Base-by-base conservation (phyloP, 2,797 vertebrate genomes). In the Silurus aristotelis region DNA sequence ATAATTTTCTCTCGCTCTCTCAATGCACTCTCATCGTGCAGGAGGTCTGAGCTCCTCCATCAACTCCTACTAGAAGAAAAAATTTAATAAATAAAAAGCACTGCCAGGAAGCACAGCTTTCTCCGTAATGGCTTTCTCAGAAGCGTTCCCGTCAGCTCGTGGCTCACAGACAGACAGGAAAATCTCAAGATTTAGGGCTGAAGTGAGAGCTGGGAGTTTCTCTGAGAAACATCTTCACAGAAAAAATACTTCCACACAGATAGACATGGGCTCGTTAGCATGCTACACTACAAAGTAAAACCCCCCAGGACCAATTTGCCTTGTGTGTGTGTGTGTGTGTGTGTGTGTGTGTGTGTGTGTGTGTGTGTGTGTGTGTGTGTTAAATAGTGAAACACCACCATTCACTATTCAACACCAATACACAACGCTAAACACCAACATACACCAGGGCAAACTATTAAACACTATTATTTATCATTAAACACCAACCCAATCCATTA, bases 91-190 rank as follows among this genome's bases (percentile, higher is more conserved):
- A 38, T 31, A 31, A 27, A 67, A 8, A 52, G 27, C n/a, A 61
- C 1, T 48, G 10, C 70, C 13, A 72, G 55, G 55, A 43, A 72
- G 56, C 48, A 20, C 7, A 0, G 25, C 52, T 71, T 43, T 60
- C 52, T 31, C 19, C 20, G 5, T 27, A 46, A 58, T 52, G 8
- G 73, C 48, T 67, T 77, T 68, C 15, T 52, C 15, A 48, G 75
- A 48, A 68, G 46, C 14, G 46, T 17, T 77, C 60, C 72, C 27
- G 20, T 68, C 83, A 84, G 31, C 83, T 79, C 64, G 22, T 12
- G 38, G 22, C 73, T 84, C 27, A 22, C 19, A 38, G 31, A 83
- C n/a, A 55, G 20, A 78, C 73, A 78, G 83, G 31, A 38, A 70
- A 70, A 55, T 52, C 46, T 73, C 17, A 46, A 71, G 68, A 22